phyloP scores from a whole-genome alignment of 2,113 vertebrate genomes.

The human (Homo sapiens) region GRCh38 chr20:42449501-42450000 shows the following conservation, averaged over 20 bases:
- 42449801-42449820: constrained; percentile 4
- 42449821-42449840: constrained; percentile 55
- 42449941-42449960: neutral
- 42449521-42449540: constrained; percentile 61
- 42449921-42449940: neutral
- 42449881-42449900: neutral
- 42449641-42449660: constrained; percentile 52
- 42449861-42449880: constrained; percentile 36
- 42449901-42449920: neutral
- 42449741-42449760: constrained; percentile 68
- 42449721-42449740: constrained; percentile 37
- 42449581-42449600: constrained; percentile 42
- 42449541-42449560: constrained; percentile 42
- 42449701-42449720: neutral
- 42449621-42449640: constrained; percentile 65
- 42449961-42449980: neutral
- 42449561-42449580: neutral
- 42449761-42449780: constrained; percentile 73
- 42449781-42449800: constrained; percentile 64
- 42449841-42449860: constrained; percentile 31
- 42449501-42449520: constrained; percentile 50
- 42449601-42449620: constrained; percentile 26
- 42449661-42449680: constrained; percentile 60
- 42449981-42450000: neutral
- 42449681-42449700: constrained; percentile 55